phyloP scores from a whole-genome alignment of 1,140 invertebrate species.

The Agraylea sexmaculata region DNA sequence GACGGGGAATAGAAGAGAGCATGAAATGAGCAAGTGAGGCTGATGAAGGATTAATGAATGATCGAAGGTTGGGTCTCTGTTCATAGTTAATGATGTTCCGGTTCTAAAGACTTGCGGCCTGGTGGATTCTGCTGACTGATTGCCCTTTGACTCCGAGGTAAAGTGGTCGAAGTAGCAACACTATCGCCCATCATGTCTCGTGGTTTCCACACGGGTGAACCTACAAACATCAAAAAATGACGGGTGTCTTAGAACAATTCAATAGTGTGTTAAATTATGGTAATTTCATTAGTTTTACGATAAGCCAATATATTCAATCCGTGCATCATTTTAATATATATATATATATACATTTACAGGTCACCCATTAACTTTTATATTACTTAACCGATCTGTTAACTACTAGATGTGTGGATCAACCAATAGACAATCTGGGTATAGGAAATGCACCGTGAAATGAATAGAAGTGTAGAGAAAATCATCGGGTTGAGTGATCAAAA shows the following conservation, averaged over 20 bases:
- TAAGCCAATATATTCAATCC: conserved; percentile 4
- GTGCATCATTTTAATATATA: background rate
- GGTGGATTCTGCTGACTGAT: conserved; percentile 31
- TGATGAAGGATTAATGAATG: too few relatives aligned
- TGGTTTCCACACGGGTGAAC: conserved; percentile 86
- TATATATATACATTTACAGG: background rate
- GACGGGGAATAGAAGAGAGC: too few relatives aligned
- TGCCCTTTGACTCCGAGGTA: conserved; percentile 37
- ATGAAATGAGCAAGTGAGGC: too few relatives aligned
- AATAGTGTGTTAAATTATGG: conserved; percentile 21
- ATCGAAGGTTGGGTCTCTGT: too few relatives aligned
- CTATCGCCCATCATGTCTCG: conserved; percentile 50
- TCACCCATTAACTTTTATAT: background rate
- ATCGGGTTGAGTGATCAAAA: too few relatives aligned
- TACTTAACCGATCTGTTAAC: background rate
- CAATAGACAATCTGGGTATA: conserved; percentile 19
- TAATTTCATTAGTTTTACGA: background rate
- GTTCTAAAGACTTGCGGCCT: conserved; percentile 40
- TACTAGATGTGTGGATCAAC: conserved; percentile 19
- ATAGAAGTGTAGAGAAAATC: too few relatives aligned
- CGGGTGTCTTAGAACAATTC: too few relatives aligned
- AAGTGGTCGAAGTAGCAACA: conserved; percentile 25
- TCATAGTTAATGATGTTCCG: conserved; percentile 32
- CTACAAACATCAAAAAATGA: conserved; percentile 56
- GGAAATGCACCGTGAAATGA: too few relatives aligned